A percentile compares a stretch with the other conserved stretches of the same genome.
phyloP scores from a whole-genome alignment of 2,113 vertebrate genomes.

The Helogale parvula region DNA sequence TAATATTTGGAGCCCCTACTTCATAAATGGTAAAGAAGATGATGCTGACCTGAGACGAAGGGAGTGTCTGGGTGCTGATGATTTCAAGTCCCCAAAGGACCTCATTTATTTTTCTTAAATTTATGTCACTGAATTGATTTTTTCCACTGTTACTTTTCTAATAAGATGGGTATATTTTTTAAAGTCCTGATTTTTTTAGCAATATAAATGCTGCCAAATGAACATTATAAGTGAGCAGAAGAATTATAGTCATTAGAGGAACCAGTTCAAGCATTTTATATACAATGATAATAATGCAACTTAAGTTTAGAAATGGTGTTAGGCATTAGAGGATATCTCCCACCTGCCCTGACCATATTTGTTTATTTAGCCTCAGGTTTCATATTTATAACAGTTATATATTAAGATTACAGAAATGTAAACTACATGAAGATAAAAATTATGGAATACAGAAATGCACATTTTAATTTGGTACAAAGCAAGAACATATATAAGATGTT shows the following conservation, averaged over 20 bases:
- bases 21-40: background rate
- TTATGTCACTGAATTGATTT: conserved; percentile 50
- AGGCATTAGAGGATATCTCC: background rate
- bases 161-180: conserved; percentile 47
- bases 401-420: background rate
- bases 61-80: background rate
- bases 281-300: background rate
- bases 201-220: conserved; percentile 25
- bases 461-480: background rate
- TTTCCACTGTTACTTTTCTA: conserved; percentile 44
- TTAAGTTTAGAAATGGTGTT: background rate
- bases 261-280: background rate
- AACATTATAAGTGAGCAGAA: background rate
- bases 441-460: background rate
- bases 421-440: background rate
- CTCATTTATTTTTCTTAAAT: conserved; percentile 36
- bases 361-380: background rate
- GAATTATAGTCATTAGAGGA: background rate
- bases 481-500: background rate
- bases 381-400: background rate
- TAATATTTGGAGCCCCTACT: conserved; percentile 8
- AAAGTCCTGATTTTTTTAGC: conserved; percentile 43
- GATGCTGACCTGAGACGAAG: conserved; percentile 18
- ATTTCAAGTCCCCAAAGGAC: conserved; percentile 8
- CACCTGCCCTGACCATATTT: background rate